Base-by-base conservation (phyloP, 2,113 vertebrate genomes). In the Scatophagus argus region DNA sequence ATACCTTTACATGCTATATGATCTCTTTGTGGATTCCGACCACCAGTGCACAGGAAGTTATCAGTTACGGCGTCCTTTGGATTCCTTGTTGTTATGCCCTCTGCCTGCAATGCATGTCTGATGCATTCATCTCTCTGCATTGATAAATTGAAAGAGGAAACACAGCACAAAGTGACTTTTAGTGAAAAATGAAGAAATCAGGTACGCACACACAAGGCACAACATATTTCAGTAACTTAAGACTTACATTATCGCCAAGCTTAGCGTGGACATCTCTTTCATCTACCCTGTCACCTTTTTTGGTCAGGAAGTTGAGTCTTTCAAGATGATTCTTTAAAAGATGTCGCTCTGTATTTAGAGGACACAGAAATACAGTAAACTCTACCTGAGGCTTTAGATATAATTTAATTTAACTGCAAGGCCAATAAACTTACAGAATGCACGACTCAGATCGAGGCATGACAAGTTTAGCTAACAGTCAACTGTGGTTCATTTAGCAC, bases 11-110 rank as follows among this genome's bases (percentile, higher is more conserved):
- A 94, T 12, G 93, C 41, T 52, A 94, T 71, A 31, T 94, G 13
- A 83, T 94, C 90, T 72, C 60, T 75, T 0, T 0, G 5, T 1
- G 23, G 82, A 1, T 0, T 0, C 1, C 0, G 49, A 36, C 94
- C 94, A 5, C 94, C 93, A 1, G 93, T 94, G 64, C 94, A 95
- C 51, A 95, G 68, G 77, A 95, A 95, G 80, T 93, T 93, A 0
- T 92, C 84, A 19, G 93, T 93, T 83, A 95, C 92, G 4, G 77
- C 61, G 0, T 62, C 62, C 9, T 36, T 71, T 17, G 77, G 67
- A 3, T 93, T 21, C 0, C 1, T 4, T 0, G 61, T 46, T 0
- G 12, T 69, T 1, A 94, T 85, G 5, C 78, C 86, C 0, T 8
- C 0, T 23, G 83, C 86, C 0, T 7, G 0, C 19, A 87, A 10